phyloP scores from a whole-genome alignment of 1,140 invertebrate species.

The Bombus turneri region DNA sequence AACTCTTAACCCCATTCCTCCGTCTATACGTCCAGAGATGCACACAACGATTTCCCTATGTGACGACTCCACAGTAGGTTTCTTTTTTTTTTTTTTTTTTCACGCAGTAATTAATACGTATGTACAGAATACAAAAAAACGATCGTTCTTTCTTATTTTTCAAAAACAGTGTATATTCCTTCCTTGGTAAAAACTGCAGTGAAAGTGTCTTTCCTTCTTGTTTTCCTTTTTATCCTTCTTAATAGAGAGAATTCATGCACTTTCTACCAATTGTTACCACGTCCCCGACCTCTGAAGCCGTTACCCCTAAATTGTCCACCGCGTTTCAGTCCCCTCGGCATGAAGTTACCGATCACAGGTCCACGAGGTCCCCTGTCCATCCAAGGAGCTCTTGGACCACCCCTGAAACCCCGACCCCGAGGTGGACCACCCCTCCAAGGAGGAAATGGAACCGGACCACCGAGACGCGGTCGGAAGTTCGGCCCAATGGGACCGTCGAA shows the following conservation, averaged over 20 bases:
- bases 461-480: slow-evolving; percentile 68
- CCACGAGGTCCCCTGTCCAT: slow-evolving; percentile 75
- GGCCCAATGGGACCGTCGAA: slow-evolving; percentile 60
- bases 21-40: neutral
- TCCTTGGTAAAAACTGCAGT: slow-evolving; percentile 23
- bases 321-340: slow-evolving; percentile 73
- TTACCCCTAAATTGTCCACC: slow-evolving; percentile 71
- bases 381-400: slow-evolving; percentile 76
- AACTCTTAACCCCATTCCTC: neutral
- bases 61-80: neutral
- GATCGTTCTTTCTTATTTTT: neutral
- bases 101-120: slow-evolving; percentile 16
- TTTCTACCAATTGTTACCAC: slow-evolving; percentile 71
- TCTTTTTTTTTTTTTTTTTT: too few species aligned
- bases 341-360: slow-evolving; percentile 63
- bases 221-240: neutral
- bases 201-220: neutral
- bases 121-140: slow-evolving; percentile 52
- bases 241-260: neutral
- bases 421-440: slow-evolving; percentile 68
- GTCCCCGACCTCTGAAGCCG: slow-evolving; percentile 73
- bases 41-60: neutral
- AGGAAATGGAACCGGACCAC: slow-evolving; percentile 59
- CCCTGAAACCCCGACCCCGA: slow-evolving; percentile 70
- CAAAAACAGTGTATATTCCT: slow-evolving; percentile 34